Conservation (phyloP, 2,888 invertebrate species). For the Atrina japonica region DNA sequence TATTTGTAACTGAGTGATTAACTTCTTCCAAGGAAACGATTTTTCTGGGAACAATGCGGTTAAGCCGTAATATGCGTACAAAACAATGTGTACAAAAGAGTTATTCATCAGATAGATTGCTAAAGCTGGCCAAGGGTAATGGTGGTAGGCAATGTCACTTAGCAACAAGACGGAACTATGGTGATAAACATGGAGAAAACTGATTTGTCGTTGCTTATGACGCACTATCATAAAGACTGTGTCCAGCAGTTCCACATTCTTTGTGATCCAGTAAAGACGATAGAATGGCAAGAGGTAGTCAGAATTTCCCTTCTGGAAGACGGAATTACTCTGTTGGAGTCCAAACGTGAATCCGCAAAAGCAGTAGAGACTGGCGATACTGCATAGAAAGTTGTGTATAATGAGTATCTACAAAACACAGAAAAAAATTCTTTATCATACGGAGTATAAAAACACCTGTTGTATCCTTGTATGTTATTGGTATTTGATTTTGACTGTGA, state of each 20-base stretch:
- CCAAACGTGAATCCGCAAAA: constrained; percentile 65
- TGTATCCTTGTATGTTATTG: too few relatives aligned
- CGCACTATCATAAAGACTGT: constrained; percentile 80
- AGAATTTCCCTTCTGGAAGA: constrained; percentile 61
- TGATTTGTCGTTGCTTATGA: constrained; percentile 75
- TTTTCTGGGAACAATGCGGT: constrained; percentile 66
- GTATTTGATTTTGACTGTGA: too few relatives aligned
- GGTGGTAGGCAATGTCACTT: constrained; percentile 67
- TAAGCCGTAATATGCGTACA: constrained; percentile 77
- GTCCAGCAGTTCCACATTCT: constrained; percentile 77
- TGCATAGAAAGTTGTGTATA: constrained; percentile 76
- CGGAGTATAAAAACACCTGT: too few relatives aligned
- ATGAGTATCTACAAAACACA: constrained; percentile 71
- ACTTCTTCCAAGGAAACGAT: constrained; percentile 74
- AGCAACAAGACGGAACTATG: constrained; percentile 78
- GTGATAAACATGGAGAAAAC: constrained; percentile 79
- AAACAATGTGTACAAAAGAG: constrained; percentile 75
- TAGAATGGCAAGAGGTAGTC: constrained; percentile 61
- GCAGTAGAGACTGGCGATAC: constrained; percentile 68
- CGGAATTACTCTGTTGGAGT: constrained; percentile 59
- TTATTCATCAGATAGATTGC: constrained; percentile 73
- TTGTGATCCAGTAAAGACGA: constrained; percentile 75
- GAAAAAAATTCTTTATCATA: too few relatives aligned
- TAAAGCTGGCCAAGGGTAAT: constrained; percentile 75
- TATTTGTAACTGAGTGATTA: constrained; percentile 78